Conservation (phyloP, 2,888 invertebrate genomes). For the Tachina lurida region DNA sequence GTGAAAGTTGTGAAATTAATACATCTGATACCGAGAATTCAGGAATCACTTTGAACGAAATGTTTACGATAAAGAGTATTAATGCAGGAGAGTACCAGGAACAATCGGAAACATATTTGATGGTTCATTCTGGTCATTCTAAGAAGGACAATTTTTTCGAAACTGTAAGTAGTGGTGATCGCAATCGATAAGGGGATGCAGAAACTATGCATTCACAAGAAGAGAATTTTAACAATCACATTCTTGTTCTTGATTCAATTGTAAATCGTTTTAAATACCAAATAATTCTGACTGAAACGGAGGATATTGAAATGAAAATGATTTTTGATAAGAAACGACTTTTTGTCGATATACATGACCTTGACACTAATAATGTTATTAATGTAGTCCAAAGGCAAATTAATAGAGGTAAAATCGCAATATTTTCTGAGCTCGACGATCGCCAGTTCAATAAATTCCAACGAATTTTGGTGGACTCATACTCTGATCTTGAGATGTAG, state of each 20-base stretch:
- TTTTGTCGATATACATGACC: constrained; percentile 46
- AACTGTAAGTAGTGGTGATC: constrained; percentile 8
- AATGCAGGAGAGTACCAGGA: constrained; percentile 3
- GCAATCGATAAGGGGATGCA: constrained; percentile 27
- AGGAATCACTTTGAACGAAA: not conserved
- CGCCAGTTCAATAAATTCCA: constrained; percentile 33
- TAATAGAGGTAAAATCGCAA: constrained; percentile 37
- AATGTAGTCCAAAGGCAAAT: constrained; percentile 45
- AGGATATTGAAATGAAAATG: constrained; percentile 14
- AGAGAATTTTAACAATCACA: no score
- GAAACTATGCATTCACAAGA: constrained; percentile 47
- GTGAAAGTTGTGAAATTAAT: constrained; percentile 19
- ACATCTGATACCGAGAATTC: constrained; percentile 7
- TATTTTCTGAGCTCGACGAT: constrained; percentile 53
- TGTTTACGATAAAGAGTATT: constrained; percentile 4
- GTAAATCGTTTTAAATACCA: constrained; percentile 50
- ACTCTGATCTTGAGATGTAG: constrained; percentile 16
- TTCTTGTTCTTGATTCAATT: no score
- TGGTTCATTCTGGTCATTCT: not conserved
- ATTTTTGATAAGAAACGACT: constrained; percentile 48
- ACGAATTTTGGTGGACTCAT: constrained; percentile 42
- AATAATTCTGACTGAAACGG: constrained; percentile 49
- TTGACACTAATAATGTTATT: constrained; percentile 26
- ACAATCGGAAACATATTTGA: not conserved
- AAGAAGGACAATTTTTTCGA: constrained; percentile 4